Evolutionary conservation across 2,888 invertebrate genomes (phyloP).

Genomic region (Synanthedon vespiformis): DNA sequence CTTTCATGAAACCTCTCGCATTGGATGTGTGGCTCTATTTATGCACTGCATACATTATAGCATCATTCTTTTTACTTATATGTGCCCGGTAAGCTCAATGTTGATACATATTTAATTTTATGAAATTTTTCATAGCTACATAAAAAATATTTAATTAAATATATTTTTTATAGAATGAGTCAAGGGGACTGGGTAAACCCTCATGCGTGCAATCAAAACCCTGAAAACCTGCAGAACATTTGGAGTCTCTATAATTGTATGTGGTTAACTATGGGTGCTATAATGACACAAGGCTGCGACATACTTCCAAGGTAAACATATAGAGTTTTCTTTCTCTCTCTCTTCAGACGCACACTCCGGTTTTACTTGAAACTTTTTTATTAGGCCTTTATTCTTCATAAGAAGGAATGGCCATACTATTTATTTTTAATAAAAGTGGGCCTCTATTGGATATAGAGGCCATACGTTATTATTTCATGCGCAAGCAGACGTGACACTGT

Average conservation of each 20-base stretch:
- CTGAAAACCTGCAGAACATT: constrained; percentile 88
- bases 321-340: background rate
- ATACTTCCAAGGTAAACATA: constrained; percentile 83
- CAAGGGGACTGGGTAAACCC: constrained; percentile 95
- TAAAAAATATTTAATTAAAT: background rate
- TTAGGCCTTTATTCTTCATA: background rate
- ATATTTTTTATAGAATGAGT: constrained; percentile 74
- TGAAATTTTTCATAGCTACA: background rate
- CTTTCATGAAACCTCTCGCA: constrained; percentile 88
- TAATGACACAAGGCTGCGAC: constrained; percentile 95
- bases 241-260: constrained; percentile 89
- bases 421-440: too few relatives aligned
- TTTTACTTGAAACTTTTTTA: background rate
- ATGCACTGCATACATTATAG: constrained; percentile 84
- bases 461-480: too few relatives aligned
- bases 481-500: too few relatives aligned
- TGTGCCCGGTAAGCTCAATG: constrained; percentile 74
- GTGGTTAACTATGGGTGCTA: constrained; percentile 92
- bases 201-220: constrained; percentile 87
- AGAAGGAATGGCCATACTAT: background rate
- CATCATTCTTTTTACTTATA: constrained; percentile 84
- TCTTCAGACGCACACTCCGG: background rate
- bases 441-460: too few relatives aligned
- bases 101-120: background rate
- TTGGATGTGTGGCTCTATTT: constrained; percentile 90